A percentile compares a stretch with the other conserved stretches of the same genome.
Conservation (phyloP, 2,797 vertebrate species). For the Bovichtus diacanthus region DNA sequence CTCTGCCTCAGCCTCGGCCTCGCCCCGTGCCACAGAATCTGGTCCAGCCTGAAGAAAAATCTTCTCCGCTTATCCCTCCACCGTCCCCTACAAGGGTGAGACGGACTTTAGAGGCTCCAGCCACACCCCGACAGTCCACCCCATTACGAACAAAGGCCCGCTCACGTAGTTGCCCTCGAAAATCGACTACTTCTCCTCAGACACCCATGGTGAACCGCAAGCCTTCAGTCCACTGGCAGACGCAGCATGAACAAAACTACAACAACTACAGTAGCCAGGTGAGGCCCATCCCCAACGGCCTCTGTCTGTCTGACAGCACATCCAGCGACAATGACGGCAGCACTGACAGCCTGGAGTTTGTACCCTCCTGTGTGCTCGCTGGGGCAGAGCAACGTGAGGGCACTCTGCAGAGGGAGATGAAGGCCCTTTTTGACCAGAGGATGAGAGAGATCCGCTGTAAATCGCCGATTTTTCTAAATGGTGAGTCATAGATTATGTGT, state of each 20-base stretch:
- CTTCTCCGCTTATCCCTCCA: conserved; percentile 65
- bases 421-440: conserved; percentile 93
- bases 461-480: conserved; percentile 91
- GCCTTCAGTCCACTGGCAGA: conserved; percentile 77
- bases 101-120: conserved; percentile 69
- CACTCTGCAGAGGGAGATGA: conserved; percentile 97
- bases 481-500: conserved; percentile 66
- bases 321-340: conserved; percentile 88
- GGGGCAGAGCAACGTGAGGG: conserved; percentile 86
- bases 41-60: conserved; percentile 37
- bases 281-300: conserved; percentile 76
- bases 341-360: conserved; percentile 87
- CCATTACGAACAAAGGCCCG: conserved; percentile 71
- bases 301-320: conserved; percentile 87
- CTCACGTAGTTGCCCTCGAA: conserved; percentile 80
- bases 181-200: conserved; percentile 58
- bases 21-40: conserved; percentile 17
- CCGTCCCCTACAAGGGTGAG: conserved; percentile 74
- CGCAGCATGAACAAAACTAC: conserved; percentile 70
- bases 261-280: conserved; percentile 79
- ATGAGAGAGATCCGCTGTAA: conserved; percentile 95
- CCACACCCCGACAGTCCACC: conserved; percentile 54
- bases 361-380: conserved; percentile 71
- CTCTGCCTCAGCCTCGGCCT: conserved; percentile 37
- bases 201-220: conserved; percentile 73